phyloP scores from a whole-genome alignment of 1,140 invertebrate species.

The Drosophila seguyi region DNA sequence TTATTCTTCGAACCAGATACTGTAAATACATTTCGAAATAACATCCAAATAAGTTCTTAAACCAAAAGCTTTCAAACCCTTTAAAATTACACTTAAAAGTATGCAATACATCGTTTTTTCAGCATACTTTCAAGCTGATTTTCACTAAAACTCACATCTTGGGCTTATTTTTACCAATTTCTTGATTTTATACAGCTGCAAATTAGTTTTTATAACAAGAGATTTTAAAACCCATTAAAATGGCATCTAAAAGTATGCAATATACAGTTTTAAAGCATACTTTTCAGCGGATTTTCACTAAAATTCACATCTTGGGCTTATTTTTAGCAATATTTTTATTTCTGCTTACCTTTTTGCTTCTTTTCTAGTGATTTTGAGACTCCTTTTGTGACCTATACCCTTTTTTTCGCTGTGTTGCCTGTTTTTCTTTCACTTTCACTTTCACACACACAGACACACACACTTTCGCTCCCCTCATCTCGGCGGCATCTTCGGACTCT shows the following conservation, averaged over 20 bases:
- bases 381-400: background rate
- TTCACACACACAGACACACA: background rate
- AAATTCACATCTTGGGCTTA: background rate
- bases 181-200: no score
- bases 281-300: background rate
- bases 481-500: conserved; percentile 12
- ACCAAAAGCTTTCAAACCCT: background rate
- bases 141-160: background rate
- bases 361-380: background rate
- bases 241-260: background rate
- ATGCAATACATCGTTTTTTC: background rate
- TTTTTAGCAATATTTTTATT: no score
- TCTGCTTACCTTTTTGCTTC: background rate
- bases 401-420: conserved; percentile 5
- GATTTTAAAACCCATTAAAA: background rate
- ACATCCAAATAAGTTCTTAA: background rate
- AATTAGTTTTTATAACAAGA: background rate
- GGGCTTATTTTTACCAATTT: no score
- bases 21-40: background rate
- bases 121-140: background rate
- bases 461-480: background rate
- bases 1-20: background rate
- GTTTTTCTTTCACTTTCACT: conserved; percentile 12
- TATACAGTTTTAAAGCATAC: background rate
- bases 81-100: background rate